These are phyloP conservation scores for Papilio gigon DNA, from an alignment of 2,888 invertebrate species.

Conservation along the genomic window DNA sequence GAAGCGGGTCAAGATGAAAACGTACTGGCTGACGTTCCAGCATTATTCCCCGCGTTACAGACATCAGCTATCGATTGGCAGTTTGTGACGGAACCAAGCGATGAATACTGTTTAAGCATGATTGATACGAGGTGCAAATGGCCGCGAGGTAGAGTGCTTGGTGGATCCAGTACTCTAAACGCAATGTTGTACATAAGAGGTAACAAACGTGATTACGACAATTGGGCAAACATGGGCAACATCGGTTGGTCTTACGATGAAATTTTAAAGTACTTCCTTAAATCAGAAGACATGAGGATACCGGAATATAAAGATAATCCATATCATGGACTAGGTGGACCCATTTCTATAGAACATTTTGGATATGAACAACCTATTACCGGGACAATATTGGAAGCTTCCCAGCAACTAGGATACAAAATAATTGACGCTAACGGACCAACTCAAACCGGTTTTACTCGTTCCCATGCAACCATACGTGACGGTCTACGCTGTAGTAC, in stretches of 20 bases:
- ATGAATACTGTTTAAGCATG: slow-evolving; percentile 86
- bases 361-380: slow-evolving; percentile 87
- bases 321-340: slow-evolving; percentile 88
- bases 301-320: slow-evolving; percentile 80
- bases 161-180: slow-evolving; percentile 92
- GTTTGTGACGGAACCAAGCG: slow-evolving; percentile 88
- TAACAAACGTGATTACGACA: slow-evolving; percentile 91
- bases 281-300: slow-evolving; percentile 89
- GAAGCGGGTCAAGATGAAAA: slow-evolving; percentile 92
- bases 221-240: slow-evolving; percentile 89
- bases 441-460: slow-evolving; percentile 89
- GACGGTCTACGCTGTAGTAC: slow-evolving; percentile 92
- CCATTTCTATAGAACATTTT: slow-evolving; percentile 87
- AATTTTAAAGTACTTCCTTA: slow-evolving; percentile 89
- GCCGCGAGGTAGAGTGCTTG: slow-evolving; percentile 90
- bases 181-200: slow-evolving; percentile 95
- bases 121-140: slow-evolving; percentile 85
- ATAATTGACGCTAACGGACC: slow-evolving; percentile 89
- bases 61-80: slow-evolving; percentile 91
- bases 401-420: slow-evolving; percentile 86
- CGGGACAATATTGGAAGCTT: slow-evolving; percentile 86
- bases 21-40: slow-evolving; percentile 87
- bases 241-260: slow-evolving; percentile 90
- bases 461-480: slow-evolving; percentile 89
- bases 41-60: slow-evolving; percentile 87